A percentile compares a stretch with the other conserved stretches of the same genome.
Conservation (phyloP, 2,113 vertebrate species). For the Corythoichthys haematopterus region DNA sequence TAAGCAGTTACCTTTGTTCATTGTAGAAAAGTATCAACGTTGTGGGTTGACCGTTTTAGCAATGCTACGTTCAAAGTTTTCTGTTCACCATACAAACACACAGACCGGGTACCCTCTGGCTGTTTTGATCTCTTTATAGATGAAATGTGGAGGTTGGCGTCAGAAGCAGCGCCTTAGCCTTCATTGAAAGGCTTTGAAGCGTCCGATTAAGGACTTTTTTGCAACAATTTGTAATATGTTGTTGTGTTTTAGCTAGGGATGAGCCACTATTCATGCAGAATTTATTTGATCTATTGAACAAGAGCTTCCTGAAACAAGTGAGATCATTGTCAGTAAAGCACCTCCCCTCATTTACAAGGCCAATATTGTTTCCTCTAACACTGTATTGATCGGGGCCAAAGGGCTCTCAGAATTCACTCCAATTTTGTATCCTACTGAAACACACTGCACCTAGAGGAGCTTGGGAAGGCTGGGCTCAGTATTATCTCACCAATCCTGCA, state of each 20-base stretch:
- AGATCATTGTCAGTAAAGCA: constrained; percentile 22
- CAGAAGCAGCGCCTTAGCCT: not conserved
- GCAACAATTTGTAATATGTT: not conserved
- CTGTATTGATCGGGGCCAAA: constrained; percentile 42
- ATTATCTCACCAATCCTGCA: constrained; percentile 34
- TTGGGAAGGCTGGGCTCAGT: constrained; percentile 11
- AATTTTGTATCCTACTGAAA: constrained; percentile 39
- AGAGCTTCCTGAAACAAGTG: constrained; percentile 24
- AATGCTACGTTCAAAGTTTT: constrained; percentile 26
- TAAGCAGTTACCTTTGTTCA: constrained; percentile 9
- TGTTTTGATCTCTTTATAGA: constrained; percentile 21
- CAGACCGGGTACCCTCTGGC: constrained; percentile 6
- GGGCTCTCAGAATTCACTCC: constrained; percentile 35
- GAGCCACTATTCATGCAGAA: not conserved
- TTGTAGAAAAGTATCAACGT: constrained; percentile 24
- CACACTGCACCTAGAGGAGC: constrained; percentile 33
- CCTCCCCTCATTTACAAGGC: constrained; percentile 35
- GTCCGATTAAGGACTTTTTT: not conserved
- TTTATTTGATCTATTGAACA: constrained; percentile 12
- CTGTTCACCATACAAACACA: constrained; percentile 12
- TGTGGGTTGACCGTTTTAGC: constrained; percentile 3
- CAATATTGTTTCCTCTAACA: constrained; percentile 31
- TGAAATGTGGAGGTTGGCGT: constrained; percentile 10
- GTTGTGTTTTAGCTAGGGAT: not conserved
- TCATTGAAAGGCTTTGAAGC: constrained; percentile 29